phyloP scores from a whole-genome alignment of 2,888 invertebrate genomes.

The Patella pellucida region DNA sequence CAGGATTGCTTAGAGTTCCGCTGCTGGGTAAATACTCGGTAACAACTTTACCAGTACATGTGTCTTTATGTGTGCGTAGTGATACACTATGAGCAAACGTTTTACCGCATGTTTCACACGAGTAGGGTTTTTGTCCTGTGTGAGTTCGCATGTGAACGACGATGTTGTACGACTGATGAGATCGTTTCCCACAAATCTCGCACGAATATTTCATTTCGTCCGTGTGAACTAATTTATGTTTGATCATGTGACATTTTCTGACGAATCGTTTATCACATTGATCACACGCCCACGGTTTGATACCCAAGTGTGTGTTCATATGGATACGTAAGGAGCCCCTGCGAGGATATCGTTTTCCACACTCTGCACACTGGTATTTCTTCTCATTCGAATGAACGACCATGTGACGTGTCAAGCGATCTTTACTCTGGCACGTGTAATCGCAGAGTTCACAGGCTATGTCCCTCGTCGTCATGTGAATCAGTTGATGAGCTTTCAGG shows the following conservation, averaged over 20 bases:
- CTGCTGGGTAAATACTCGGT: too few relatives aligned
- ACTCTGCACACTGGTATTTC: slow-evolving; percentile 6
- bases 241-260: slow-evolving; percentile 6
- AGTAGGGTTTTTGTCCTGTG: slow-evolving; percentile 1
- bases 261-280: not conserved
- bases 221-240: not conserved
- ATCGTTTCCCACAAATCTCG: not conserved
- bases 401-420: slow-evolving; percentile 9
- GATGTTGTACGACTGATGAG: not conserved
- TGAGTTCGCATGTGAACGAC: slow-evolving; percentile 2
- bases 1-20: too few relatives aligned
- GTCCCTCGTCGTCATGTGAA: not conserved
- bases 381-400: not conserved
- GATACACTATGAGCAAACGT: not conserved
- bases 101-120: not conserved
- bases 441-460: slow-evolving; percentile 7
- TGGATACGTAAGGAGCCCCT: not conserved
- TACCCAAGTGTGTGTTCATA: not conserved
- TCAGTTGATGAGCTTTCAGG: slow-evolving; percentile 1
- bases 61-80: not conserved
- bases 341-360: not conserved
- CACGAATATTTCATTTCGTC: slow-evolving; percentile 4
- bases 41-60: not conserved
- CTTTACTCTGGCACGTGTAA: not conserved
- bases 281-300: not conserved